Evolutionary conservation across 2,888 invertebrate species (phyloP).

Genomic region (Ametastegia equiseti): DNA sequence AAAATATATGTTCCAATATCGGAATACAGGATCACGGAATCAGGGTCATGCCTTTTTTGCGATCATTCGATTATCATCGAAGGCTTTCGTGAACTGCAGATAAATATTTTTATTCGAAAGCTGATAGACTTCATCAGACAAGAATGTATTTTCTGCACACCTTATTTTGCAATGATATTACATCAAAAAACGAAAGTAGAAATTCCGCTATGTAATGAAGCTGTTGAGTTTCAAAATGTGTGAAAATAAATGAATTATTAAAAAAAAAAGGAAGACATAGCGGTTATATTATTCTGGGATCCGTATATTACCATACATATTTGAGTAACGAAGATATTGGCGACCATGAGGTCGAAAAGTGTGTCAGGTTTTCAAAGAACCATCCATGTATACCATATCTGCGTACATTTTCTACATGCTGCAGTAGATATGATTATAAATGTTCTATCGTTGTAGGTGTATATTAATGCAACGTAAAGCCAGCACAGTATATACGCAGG

Average conservation of each 20-base stretch:
- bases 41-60: too few species aligned
- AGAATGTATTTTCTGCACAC: too few species aligned
- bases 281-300: background rate
- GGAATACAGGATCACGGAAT: too few species aligned
- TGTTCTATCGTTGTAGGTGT: background rate
- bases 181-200: too few species aligned
- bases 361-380: slow-evolving; percentile 10
- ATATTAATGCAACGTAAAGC: background rate
- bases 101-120: too few species aligned
- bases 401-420: background rate
- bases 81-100: too few species aligned
- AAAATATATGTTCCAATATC: too few species aligned
- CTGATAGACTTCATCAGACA: too few species aligned
- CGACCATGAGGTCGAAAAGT: background rate
- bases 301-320: background rate
- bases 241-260: background rate
- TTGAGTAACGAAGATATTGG: background rate
- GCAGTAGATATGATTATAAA: background rate
- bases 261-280: background rate
- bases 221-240: too few species aligned
- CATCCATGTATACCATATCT: background rate
- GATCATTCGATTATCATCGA: too few species aligned
- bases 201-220: too few species aligned
- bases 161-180: too few species aligned
- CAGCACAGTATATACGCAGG: background rate